Percentiles rank a stretch among this genome's conserved stretches.
Evolutionary conservation across 2,888 invertebrate species (phyloP).

Genomic region (Eupithecia tripunctaria): DNA sequence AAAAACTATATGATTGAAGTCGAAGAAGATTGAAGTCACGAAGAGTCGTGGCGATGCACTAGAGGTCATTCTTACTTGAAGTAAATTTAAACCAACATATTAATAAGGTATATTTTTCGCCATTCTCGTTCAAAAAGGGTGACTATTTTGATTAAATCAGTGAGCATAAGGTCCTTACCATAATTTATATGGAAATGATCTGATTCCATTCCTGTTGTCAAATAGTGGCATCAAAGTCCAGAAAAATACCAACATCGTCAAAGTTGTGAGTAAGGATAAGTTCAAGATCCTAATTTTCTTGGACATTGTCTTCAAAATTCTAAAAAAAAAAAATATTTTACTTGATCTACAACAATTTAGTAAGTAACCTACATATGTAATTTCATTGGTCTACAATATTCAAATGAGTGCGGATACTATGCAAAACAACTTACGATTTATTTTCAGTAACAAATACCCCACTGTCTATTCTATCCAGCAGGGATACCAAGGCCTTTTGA

Average conservation of each 20-base stretch:
- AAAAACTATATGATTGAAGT: no score
- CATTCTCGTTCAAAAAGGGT: no score
- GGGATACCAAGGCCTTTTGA: background rate
- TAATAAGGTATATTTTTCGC: no score
- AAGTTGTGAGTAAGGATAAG: background rate
- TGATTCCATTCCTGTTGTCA: background rate
- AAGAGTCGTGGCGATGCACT: no score
- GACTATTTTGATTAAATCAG: no score
- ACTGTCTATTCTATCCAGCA: background rate
- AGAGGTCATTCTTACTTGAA: no score
- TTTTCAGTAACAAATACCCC: background rate
- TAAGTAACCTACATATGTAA: no score
- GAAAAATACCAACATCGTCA: background rate
- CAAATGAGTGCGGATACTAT: background rate
- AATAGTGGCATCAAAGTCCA: conserved; percentile 6
- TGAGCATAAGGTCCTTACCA: background rate
- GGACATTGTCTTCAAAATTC: background rate
- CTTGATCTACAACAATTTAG: no score
- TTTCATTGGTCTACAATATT: background rate
- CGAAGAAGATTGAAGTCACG: no score
- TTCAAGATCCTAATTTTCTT: background rate
- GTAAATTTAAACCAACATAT: no score
- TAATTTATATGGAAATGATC: conserved; percentile 4
- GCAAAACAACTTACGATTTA: background rate
- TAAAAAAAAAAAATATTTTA: no score